Conservation (phyloP, 2,888 invertebrate species). For the Drosophila peninsularis region DNA sequence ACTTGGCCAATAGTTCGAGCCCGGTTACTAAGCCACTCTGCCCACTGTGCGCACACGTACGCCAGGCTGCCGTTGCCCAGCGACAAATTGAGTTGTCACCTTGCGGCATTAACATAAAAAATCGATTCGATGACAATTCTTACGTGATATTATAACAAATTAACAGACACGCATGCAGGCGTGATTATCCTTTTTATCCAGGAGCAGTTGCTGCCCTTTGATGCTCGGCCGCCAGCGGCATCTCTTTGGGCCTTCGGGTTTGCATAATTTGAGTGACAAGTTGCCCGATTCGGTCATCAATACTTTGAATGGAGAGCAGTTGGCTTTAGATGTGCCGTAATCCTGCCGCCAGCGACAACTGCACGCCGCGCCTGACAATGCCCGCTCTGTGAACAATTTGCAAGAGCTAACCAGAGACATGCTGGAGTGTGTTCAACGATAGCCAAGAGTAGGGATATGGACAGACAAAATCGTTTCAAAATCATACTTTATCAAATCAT, state of each 20-base stretch:
- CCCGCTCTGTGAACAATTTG: constrained; percentile 9
- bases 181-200: constrained; percentile 66
- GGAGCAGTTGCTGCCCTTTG: constrained; percentile 19
- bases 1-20: constrained; percentile 19
- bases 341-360: constrained; percentile 17
- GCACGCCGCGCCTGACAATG: constrained; percentile 26
- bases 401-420: neutral
- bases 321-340: constrained; percentile 49
- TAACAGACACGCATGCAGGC: constrained; percentile 57
- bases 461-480: too few species aligned
- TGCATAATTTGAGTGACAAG: constrained; percentile 62
- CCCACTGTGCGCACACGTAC: constrained; percentile 60
- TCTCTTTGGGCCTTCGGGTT: constrained; percentile 21
- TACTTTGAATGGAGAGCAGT: constrained; percentile 3
- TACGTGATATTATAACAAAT: constrained; percentile 75
- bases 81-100: constrained; percentile 76
- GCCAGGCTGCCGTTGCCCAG: constrained; percentile 20
- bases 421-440: neutral
- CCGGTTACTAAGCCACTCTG: constrained; percentile 56
- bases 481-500: neutral
- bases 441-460: neutral
- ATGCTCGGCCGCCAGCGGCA: constrained; percentile 37
- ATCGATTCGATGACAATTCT: constrained; percentile 66
- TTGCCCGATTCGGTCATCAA: constrained; percentile 48
- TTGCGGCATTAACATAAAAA: constrained; percentile 71